Evolutionary conservation across 2,113 vertebrate species (phyloP).

Genomic region (Psammodynastes pulverulentus): DNA sequence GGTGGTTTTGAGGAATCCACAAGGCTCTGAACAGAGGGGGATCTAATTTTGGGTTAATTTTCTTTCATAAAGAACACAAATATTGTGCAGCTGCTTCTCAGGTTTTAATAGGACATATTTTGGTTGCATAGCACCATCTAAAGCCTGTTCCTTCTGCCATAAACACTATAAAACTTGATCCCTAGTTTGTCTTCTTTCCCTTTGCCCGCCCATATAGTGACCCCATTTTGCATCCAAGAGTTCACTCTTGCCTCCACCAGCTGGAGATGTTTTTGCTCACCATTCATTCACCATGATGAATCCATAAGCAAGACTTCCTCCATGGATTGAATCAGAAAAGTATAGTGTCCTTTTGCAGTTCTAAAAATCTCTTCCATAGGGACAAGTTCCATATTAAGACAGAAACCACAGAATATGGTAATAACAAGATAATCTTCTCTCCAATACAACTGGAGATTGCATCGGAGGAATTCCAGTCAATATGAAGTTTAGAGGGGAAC

Average conservation of each 20-base stretch:
- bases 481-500: constrained; percentile 37
- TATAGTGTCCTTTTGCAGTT: neutral
- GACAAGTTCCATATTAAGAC: constrained; percentile 27
- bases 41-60: constrained; percentile 3
- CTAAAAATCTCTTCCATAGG: constrained; percentile 25
- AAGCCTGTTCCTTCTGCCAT: neutral
- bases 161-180: neutral
- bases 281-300: constrained; percentile 16
- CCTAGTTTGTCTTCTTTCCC: neutral
- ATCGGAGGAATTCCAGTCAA: constrained; percentile 31
- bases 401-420: neutral
- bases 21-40: constrained; percentile 4
- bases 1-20: neutral
- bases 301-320: constrained; percentile 28
- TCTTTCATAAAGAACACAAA: neutral
- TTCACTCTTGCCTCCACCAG: constrained; percentile 31
- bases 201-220: neutral
- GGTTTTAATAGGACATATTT: neutral
- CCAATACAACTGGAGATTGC: constrained; percentile 11
- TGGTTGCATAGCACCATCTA: neutral
- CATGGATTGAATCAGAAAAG: constrained; percentile 5
- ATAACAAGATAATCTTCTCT: neutral
- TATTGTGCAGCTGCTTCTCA: neutral
- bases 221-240: constrained; percentile 23
- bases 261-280: constrained; percentile 33